Conservation (phyloP, 2,888 invertebrate species). For the Stegana nigrithorax region DNA sequence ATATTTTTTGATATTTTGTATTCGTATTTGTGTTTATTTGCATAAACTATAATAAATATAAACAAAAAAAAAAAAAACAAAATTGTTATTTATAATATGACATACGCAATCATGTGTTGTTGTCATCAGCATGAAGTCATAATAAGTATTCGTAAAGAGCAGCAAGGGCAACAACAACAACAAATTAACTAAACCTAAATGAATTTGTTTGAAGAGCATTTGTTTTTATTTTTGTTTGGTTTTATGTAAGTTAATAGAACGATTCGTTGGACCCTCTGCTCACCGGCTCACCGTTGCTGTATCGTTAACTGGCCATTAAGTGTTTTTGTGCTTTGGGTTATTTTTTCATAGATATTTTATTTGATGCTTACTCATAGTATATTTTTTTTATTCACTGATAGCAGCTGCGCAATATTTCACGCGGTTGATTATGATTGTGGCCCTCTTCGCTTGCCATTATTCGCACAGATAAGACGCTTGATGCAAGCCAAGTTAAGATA, state of each 20-base stretch:
- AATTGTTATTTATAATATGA: too few relatives aligned
- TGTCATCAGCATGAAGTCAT: slow-evolving; percentile 17
- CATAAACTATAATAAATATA: slow-evolving; percentile 4
- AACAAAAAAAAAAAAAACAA: neutral
- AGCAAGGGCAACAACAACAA: too few relatives aligned
- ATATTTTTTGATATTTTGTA: too few relatives aligned
- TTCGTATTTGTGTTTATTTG: neutral
- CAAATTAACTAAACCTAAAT: too few relatives aligned
- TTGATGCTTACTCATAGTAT: too few relatives aligned
- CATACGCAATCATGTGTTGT: too few relatives aligned
- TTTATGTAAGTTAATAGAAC: too few relatives aligned
- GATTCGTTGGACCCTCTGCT: neutral
- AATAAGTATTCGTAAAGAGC: too few relatives aligned
- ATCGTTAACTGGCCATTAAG: neutral
- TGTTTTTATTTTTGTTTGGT: too few relatives aligned
- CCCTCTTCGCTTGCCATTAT: neutral
- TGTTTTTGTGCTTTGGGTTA: neutral
- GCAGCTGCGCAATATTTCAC: slow-evolving; percentile 22
- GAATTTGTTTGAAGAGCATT: too few relatives aligned
- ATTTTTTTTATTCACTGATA: slow-evolving; percentile 27
- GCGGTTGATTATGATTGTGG: neutral
- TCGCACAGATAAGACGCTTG: neutral
- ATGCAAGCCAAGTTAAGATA: too few relatives aligned
- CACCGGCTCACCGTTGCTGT: neutral
- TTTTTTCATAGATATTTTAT: neutral